A percentile compares a stretch with the other conserved stretches of the same genome.
Evolutionary conservation across 2,888 invertebrate species (phyloP).

Genomic region (Drosophila niveifrons): DNA sequence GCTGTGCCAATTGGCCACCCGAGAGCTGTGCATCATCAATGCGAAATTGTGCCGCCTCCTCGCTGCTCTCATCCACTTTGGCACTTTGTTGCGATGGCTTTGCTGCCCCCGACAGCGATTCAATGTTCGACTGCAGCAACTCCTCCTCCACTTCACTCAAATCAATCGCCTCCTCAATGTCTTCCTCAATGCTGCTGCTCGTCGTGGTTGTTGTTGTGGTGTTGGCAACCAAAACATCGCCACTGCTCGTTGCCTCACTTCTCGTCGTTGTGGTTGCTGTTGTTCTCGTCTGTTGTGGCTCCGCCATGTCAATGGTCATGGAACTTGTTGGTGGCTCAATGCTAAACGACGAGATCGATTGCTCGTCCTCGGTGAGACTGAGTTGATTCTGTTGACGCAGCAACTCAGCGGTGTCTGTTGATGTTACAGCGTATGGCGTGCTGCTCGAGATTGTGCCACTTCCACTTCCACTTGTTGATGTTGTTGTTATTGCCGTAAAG

Average conservation of each 20-base stretch:
- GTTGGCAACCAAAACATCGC: conserved; percentile 38
- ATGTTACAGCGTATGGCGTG: conserved; percentile 70
- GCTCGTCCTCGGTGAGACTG: conserved; percentile 72
- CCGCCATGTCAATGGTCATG: conserved; percentile 83
- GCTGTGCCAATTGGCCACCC: conserved; percentile 83
- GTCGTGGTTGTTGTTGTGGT: conserved; percentile 60
- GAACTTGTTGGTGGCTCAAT: conserved; percentile 82
- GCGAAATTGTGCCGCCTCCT: conserved; percentile 74
- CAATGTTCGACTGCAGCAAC: conserved; percentile 52
- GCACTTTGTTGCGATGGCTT: conserved; percentile 49
- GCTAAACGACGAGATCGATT: conserved; percentile 70
- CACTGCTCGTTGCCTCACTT: conserved; percentile 64
- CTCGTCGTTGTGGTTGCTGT: conserved; percentile 39
- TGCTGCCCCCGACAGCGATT: conserved; percentile 59
- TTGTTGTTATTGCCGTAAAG: conserved; percentile 43
- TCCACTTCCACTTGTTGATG: too few relatives aligned
- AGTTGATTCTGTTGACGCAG: conserved; percentile 71
- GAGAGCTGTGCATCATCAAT: conserved; percentile 84
- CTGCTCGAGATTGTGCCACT: conserved; percentile 58
- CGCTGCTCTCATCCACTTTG: conserved; percentile 54
- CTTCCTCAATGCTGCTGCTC: conserved; percentile 84
- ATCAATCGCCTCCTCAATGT: conserved; percentile 84
- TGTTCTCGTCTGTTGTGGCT: conserved; percentile 52
- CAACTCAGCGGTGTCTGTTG: conserved; percentile 70
- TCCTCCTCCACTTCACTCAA: conserved; percentile 78